Conservation (phyloP, 2,113 vertebrate species). For the Odobenus rosmarus region DNA sequence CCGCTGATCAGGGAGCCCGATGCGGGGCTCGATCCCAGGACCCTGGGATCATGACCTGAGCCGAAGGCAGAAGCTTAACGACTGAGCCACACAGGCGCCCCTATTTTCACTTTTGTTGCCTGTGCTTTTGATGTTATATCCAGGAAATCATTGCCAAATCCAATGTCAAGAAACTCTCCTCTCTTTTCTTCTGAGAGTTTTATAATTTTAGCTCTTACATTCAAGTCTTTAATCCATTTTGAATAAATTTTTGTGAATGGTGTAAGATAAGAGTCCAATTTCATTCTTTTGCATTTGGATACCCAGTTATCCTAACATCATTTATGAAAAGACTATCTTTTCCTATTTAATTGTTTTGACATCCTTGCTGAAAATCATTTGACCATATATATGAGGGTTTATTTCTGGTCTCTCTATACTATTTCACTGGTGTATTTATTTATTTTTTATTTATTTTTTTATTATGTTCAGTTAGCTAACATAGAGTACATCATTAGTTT, state of each 20-base stretch:
- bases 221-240: conserved; percentile 5
- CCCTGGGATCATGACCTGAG: too few species aligned
- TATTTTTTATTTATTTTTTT: too few species aligned
- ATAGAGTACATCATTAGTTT: too few species aligned
- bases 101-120: background rate
- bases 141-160: background rate
- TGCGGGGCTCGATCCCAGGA: too few species aligned
- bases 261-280: background rate
- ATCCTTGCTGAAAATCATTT: background rate
- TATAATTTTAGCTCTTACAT: background rate
- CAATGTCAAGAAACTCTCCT: background rate
- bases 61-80: too few species aligned
- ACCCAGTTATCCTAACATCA: background rate
- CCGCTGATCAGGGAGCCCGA: too few species aligned
- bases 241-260: background rate
- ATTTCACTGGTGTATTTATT: background rate
- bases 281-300: background rate
- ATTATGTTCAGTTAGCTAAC: too few species aligned
- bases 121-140: background rate
- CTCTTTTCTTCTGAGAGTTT: background rate
- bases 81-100: too few species aligned
- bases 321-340: background rate
- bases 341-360: background rate
- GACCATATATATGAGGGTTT: background rate
- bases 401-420: background rate